These are phyloP conservation scores for Germaria angustata DNA, from an alignment of 2,888 invertebrate genomes.

Conservation along the genomic window DNA sequence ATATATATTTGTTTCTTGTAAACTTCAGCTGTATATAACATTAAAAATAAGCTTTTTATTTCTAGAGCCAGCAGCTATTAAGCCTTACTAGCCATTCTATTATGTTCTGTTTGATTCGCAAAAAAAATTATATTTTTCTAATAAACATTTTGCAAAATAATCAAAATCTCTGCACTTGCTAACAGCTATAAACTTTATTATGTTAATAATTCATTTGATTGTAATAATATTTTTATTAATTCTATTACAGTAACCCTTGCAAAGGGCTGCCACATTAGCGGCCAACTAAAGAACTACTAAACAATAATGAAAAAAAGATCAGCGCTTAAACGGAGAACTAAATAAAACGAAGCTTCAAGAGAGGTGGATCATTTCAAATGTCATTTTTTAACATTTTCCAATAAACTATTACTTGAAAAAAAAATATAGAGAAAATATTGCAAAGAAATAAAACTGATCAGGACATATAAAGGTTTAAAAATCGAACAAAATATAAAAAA, in stretches of 20 bases:
- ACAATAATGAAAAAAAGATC: constrained; percentile 14
- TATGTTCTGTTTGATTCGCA: background rate
- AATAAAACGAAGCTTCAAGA: background rate
- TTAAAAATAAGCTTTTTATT: constrained; percentile 23
- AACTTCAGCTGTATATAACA: background rate
- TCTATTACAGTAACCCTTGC: constrained; percentile 76
- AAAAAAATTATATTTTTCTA: constrained; percentile 61
- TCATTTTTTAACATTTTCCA: constrained; percentile 61
- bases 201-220: background rate
- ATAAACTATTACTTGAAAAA: constrained; percentile 24
- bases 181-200: background rate
- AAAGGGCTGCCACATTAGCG: constrained; percentile 76
- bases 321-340: background rate
- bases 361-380: constrained; percentile 41
- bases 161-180: constrained; percentile 19
- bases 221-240: background rate
- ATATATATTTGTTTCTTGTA: background rate
- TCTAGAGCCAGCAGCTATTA: constrained; percentile 12
- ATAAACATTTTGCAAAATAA: constrained; percentile 37
- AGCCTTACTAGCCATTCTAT: constrained; percentile 56
- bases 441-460: constrained; percentile 57
- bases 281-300: constrained; percentile 63
- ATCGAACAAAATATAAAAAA: constrained; percentile 39
- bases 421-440: constrained; percentile 16
- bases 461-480: constrained; percentile 67